phyloP scores from a whole-genome alignment of 2,888 invertebrate species.

The Teleogryllus oceanicus region DNA sequence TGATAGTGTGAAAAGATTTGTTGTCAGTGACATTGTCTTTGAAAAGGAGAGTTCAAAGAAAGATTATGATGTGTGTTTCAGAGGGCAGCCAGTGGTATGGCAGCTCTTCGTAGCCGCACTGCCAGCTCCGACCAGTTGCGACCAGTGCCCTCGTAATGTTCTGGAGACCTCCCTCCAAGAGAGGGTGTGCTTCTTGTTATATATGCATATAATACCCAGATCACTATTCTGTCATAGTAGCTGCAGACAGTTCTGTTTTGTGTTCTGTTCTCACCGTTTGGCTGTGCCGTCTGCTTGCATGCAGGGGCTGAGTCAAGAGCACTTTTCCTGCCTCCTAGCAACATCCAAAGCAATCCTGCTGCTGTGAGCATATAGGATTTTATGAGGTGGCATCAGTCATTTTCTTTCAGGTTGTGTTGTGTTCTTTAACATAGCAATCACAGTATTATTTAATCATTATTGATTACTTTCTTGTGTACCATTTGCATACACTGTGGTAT shows the following conservation, averaged over 20 bases:
- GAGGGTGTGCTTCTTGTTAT: not conserved
- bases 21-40: not conserved
- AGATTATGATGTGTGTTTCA: not conserved
- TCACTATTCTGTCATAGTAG: not conserved
- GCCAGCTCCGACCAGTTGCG: slow-evolving; percentile 49
- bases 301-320: too few relatives aligned
- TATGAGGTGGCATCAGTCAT: too few relatives aligned
- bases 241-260: not conserved
- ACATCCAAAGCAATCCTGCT: too few relatives aligned
- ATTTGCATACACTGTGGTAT: too few relatives aligned
- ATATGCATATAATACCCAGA: not conserved
- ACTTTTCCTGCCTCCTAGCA: too few relatives aligned
- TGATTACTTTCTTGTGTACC: too few relatives aligned
- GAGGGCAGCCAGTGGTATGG: slow-evolving; percentile 29
- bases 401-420: too few relatives aligned
- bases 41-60: not conserved
- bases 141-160: slow-evolving; percentile 32
- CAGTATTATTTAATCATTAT: too few relatives aligned
- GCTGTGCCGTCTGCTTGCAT: too few relatives aligned
- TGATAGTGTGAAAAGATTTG: not conserved
- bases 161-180: not conserved
- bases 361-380: too few relatives aligned
- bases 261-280: not conserved
- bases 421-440: too few relatives aligned
- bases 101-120: slow-evolving; percentile 47